phyloP scores from a whole-genome alignment of 2,888 invertebrate species.

The Rotaria socialis region DNA sequence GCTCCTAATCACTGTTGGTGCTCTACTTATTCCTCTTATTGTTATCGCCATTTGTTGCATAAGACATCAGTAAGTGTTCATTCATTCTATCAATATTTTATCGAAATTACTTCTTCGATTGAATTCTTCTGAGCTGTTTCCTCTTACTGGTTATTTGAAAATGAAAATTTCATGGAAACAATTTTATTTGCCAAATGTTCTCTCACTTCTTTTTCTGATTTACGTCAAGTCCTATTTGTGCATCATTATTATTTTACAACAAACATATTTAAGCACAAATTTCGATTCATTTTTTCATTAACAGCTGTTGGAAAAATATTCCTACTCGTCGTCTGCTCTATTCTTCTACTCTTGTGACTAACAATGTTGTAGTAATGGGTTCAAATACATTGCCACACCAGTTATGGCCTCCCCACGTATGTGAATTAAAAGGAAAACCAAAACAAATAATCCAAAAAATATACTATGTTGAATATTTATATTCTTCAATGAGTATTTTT shows the following conservation, averaged over 20 bases:
- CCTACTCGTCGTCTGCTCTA: not conserved
- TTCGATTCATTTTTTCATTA: not conserved
- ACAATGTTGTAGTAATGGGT: not conserved
- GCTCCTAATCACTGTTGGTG: constrained; percentile 16
- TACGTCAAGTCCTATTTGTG: not conserved
- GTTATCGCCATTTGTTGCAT: not conserved
- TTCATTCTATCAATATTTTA: not conserved
- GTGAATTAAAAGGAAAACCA: not conserved
- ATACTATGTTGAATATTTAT: not conserved
- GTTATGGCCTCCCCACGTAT: not conserved
- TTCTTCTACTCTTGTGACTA: not conserved
- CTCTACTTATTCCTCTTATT: not conserved
- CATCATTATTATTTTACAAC: not conserved
- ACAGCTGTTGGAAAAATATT: not conserved
- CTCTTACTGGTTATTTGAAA: not conserved
- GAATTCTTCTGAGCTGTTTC: not conserved
- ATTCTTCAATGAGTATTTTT: not conserved
- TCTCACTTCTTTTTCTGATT: not conserved
- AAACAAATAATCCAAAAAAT: not conserved
- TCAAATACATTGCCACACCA: not conserved
- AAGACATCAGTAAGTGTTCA: constrained; percentile 1
- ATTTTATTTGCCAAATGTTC: not conserved
- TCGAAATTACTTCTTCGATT: not conserved
- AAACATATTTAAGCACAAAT: not conserved
- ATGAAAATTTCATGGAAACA: no score